Base-by-base conservation (phyloP, 2,113 vertebrate genomes). In the Salvelinus fontinalis region DNA sequence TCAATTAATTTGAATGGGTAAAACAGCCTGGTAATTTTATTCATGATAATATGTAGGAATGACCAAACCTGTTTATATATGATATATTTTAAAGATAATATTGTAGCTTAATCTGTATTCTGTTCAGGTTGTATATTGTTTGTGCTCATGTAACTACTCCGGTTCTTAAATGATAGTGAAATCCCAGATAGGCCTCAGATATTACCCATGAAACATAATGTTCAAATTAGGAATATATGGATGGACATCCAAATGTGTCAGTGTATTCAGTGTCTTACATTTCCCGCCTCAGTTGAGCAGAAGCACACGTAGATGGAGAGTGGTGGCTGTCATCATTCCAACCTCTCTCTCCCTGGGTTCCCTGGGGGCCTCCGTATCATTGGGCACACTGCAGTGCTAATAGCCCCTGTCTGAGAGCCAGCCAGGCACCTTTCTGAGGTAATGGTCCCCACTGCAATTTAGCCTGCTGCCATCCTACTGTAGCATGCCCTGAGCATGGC, bases 361-460 rank as follows among this genome's bases (percentile, higher is more conserved):
- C 84, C 86, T 27, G 70, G 87, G 84, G 89, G 60, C 57, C 11
- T 26, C 20, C 59, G 20, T 76, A 88, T 90, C 85, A 89, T 88
- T 88, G 84, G 86, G 85, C 82, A 87, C 82, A 84, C 79, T 91
- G 74, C 86, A 78, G 70, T 70, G 75, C 88, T 92, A 93, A 92
- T 88, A 84, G 88, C 82, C 78, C 51, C 82, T 87, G 86, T 88
- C 83, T 85, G 71, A 81, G 71, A 80, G 71, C 85, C 72, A 75
- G 85, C 83, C 44, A 80, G 86, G 76, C 83, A 89, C 87, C 87
- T 88, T 84, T 86, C 24, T 9, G 81, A 86, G 81, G 84, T 90
- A 91, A 89, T 84, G 77, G 85, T 85, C 87, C 81, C 84, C 73
- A 64, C 80, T 80, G 87, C 84, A 85, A 87, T 90, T 87, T 86